Conservation (phyloP, 1,140 invertebrate genomes). For the Orius laevigatus region DNA sequence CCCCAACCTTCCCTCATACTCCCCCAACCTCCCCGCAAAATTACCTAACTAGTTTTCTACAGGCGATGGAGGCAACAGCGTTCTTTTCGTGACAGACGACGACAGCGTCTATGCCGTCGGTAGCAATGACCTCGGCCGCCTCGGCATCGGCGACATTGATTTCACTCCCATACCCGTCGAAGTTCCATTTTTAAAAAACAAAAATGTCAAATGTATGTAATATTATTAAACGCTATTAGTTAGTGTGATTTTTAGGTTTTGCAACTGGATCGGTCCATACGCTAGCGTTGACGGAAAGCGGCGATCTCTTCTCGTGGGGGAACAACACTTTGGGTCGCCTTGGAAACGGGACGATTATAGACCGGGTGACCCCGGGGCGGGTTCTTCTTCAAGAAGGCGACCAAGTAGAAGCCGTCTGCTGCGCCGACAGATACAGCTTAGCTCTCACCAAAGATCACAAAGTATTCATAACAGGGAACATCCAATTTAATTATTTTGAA, state of each 20-base stretch:
- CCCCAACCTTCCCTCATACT: no score
- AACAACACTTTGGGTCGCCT: constrained; percentile 3
- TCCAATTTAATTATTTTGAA: background rate
- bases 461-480: background rate
- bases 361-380: background rate
- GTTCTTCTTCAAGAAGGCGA: background rate
- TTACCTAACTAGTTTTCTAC: no score
- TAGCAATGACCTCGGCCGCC: constrained; percentile 7
- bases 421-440: background rate
- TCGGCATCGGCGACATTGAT: constrained; percentile 2
- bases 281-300: constrained; percentile 2
- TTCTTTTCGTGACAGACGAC: background rate
- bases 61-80: constrained; percentile 5
- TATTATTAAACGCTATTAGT: background rate
- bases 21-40: no score
- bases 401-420: background rate
- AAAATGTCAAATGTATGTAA: background rate
- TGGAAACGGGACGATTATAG: background rate
- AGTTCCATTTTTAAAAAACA: background rate
- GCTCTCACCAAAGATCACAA: constrained; percentile 1
- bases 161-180: background rate
- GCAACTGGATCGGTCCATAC: constrained; percentile 1
- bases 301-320: constrained; percentile 7
- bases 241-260: background rate
- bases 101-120: constrained; percentile 9